Conservation (phyloP, 2,113 vertebrate genomes). For the Takifugu flavidus region DNA sequence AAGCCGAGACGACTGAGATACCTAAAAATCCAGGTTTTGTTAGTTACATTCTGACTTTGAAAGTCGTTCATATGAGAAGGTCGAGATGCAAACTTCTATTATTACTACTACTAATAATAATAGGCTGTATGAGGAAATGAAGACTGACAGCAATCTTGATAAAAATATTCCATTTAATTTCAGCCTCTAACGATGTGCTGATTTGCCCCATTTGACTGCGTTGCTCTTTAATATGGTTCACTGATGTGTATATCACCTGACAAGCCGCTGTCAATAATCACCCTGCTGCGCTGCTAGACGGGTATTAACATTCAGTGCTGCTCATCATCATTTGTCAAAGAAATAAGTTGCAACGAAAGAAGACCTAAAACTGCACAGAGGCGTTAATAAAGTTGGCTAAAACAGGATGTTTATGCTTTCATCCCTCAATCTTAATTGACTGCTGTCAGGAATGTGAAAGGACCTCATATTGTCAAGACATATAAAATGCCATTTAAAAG, state of each 20-base stretch:
- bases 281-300: not conserved
- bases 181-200: not conserved
- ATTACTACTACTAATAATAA: not conserved
- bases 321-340: not conserved
- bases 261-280: constrained; percentile 2
- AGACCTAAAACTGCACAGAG: too few relatives aligned
- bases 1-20: too few relatives aligned
- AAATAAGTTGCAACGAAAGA: not conserved
- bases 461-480: not conserved
- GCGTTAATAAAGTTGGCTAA: too few relatives aligned
- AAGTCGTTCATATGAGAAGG: too few relatives aligned
- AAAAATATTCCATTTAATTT: not conserved
- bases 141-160: not conserved
- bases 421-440: not conserved
- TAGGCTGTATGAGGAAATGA: not conserved
- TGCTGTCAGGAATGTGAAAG: not conserved
- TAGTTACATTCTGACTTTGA: too few relatives aligned
- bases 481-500: not conserved
- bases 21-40: too few relatives aligned
- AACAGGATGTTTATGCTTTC: not conserved
- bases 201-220: not conserved
- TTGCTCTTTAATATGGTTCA: not conserved
- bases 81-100: too few relatives aligned
- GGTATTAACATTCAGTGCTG: not conserved
- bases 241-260: not conserved